Evolutionary conservation across 2,888 invertebrate species (phyloP).

Genomic region (Caenorhabditis sp.): DNA sequence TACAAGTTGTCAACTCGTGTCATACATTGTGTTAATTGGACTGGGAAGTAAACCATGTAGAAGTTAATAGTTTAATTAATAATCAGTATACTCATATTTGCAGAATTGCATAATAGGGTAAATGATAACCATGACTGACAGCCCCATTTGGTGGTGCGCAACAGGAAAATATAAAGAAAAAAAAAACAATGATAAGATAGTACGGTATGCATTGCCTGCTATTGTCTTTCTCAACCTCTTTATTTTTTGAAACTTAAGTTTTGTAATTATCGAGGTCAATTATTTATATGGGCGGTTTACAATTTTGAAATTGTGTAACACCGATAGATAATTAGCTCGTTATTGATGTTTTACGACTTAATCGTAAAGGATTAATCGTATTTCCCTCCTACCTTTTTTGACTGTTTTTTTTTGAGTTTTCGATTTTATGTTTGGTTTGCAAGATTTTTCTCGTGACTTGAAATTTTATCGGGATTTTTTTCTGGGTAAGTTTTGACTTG

Average conservation of each 20-base stretch:
- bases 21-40: neutral
- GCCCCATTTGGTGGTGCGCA: neutral
- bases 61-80: too few species aligned
- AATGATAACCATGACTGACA: slow-evolving; percentile 1
- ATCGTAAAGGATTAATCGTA: slow-evolving; percentile 1
- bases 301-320: slow-evolving; percentile 32
- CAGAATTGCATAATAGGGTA: too few species aligned
- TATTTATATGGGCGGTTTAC: slow-evolving; percentile 41
- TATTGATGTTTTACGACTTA: slow-evolving; percentile 23
- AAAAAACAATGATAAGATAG: neutral
- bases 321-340: slow-evolving; percentile 20
- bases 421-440: too few species aligned
- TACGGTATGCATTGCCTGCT: neutral
- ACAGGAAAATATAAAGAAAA: slow-evolving; percentile 6
- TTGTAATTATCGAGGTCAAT: slow-evolving; percentile 11
- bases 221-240: neutral
- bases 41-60: neutral
- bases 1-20: neutral
- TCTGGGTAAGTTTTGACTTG: too few species aligned
- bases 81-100: too few species aligned
- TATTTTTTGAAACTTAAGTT: neutral
- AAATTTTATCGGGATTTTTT: too few species aligned
- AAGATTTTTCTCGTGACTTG: too few species aligned
- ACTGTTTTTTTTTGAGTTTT: neutral
- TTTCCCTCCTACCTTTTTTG: neutral